Percentiles rank a stretch among this genome's conserved stretches.
phyloP scores from a whole-genome alignment of 2,797 vertebrate genomes.

The Orientallactaga sibirica region DNA sequence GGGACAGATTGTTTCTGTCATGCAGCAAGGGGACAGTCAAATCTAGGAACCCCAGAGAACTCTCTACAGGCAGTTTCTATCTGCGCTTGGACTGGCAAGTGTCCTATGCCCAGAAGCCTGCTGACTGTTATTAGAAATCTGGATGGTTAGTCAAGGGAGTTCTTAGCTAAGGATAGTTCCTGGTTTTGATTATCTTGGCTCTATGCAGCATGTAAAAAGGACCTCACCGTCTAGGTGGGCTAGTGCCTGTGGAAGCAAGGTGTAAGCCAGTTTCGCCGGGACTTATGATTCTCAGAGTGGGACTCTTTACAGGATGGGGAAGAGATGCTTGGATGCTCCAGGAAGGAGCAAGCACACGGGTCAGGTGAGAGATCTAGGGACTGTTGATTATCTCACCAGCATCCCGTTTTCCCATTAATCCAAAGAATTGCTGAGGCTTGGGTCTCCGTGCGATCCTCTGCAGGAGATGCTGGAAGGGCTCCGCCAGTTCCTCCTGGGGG shows the following conservation, averaged over 20 bases:
- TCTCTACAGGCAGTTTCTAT: background rate
- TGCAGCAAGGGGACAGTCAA: background rate
- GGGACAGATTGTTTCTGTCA: background rate
- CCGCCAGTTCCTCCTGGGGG: constrained; percentile 92
- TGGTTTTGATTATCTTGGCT: background rate
- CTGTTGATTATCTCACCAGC: constrained; percentile 87
- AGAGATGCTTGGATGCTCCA: background rate
- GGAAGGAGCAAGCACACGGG: background rate
- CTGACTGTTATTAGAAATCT: background rate
- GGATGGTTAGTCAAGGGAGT: background rate
- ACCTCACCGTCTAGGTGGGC: background rate
- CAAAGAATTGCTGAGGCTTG: constrained; percentile 96
- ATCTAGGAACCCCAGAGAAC: background rate
- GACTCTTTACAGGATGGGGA: background rate
- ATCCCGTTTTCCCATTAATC: constrained; percentile 97
- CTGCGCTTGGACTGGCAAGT: background rate
- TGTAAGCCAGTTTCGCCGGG: too few relatives aligned
- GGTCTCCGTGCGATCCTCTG: constrained; percentile 96
- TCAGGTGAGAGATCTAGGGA: background rate
- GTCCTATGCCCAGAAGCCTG: background rate
- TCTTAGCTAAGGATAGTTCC: background rate
- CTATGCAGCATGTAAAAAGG: background rate
- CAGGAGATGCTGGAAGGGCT: constrained; percentile 93
- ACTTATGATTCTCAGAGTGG: background rate
- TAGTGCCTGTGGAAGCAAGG: background rate